Evolutionary conservation across 2,113 vertebrate species (phyloP), one percentile per base, ranked within the genome.

Genomic region (Nansenia antarctica): DNA sequence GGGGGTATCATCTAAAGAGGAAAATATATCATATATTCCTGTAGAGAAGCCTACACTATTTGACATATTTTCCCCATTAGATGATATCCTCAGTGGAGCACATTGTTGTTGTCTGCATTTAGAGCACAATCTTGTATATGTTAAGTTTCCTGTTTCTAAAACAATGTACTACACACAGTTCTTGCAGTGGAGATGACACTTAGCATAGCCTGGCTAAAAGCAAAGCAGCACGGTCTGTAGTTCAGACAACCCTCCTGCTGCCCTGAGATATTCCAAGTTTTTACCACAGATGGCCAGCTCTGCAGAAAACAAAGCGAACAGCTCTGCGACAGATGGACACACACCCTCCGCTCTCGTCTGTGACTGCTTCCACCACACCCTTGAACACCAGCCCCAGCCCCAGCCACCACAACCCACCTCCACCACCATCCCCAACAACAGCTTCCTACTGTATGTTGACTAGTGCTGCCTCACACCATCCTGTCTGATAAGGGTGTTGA

Each of bases 271-370:
- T 53, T 39, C 69, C n/a, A n/a, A 78, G 70, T 65, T 73, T 54
- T 62, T n/a, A 39, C 65, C 74, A 70, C 84, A 82, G 82, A 80
- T 84, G 81, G 73, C 72, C 34, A 22, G 29, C 52, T 49, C 57
- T 34, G 24, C 55, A 76, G 70, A 31, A 3, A 31, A 69, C 54
- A 42, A 9, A 22, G 69, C 64, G 62, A 70, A 57, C 47, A 73
- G 75, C 77, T 67, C 71, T 57, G 15, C 12, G 26, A 47, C 22
- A 45, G 66, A 58, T 8, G 14, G 18, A 52, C 58, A 77, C 74
- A 69, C 77, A 69, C 66, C 18, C 65, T 67, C 73, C 70, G 8
- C 78, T 82, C 69, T 73, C 74, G 69, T 69, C 58, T 71, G 55
- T 73, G 64, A n/a, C 77, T 62, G 77, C 67, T 18, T 52, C 39